phyloP scores from a whole-genome alignment of 2,797 vertebrate species.

The Catamblyrhynchus diadema region DNA sequence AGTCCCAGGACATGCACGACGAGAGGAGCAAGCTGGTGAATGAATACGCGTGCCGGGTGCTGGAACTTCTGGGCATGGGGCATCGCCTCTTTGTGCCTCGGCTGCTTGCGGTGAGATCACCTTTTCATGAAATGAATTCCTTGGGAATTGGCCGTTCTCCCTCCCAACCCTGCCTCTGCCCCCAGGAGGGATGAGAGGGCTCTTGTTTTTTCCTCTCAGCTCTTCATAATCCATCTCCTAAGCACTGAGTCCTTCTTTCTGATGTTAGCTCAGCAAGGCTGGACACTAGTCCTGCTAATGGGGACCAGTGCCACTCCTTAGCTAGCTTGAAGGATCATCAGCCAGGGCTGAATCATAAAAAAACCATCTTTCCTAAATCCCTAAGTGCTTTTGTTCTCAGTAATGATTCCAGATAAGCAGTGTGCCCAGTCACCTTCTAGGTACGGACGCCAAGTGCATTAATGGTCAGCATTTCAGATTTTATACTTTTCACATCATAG shows the following conservation, averaged over 20 bases:
- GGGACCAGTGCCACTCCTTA: slow-evolving; percentile 64
- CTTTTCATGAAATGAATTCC: slow-evolving; percentile 62
- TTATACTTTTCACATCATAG: background rate
- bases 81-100: slow-evolving; percentile 97
- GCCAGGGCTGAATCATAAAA: background rate
- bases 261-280: background rate
- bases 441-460: background rate
- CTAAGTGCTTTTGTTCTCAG: slow-evolving; percentile 24
- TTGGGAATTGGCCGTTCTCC: slow-evolving; percentile 23
- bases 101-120: slow-evolving; percentile 92
- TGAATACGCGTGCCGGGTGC: slow-evolving; percentile 90
- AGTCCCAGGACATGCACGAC: slow-evolving; percentile 86
- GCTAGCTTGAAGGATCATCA: background rate
- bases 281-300: background rate
- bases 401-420: background rate
- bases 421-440: background rate
- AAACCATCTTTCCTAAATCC: background rate
- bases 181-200: background rate
- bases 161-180: background rate
- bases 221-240: background rate
- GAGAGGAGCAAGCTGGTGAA: slow-evolving; percentile 82
- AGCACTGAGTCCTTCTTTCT: background rate
- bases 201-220: background rate
- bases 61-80: slow-evolving; percentile 97
- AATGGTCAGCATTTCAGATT: background rate